Base-by-base conservation (phyloP, 2,797 vertebrate species). In the Myotis daubentonii region DNA sequence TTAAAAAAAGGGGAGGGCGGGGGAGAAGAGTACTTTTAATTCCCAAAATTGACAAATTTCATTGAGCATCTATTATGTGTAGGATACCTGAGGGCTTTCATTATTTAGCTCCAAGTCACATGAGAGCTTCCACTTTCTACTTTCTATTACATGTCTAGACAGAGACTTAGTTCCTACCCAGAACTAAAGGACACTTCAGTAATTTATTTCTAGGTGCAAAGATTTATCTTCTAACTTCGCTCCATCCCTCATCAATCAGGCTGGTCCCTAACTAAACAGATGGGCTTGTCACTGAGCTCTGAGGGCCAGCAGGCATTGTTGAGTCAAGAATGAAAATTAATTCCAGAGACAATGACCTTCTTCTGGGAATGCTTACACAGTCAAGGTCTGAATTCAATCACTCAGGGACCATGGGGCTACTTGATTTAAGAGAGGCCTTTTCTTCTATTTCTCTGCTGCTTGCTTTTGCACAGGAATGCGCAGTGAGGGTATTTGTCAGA, bases 251-350 rank as follows among this genome's bases (percentile, higher is more conserved):
- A 95, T 97, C 94, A 93, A 88, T 96, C 97, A 95, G 70, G 74
- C 12, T 60, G 78, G 87, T 65, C 51, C 75, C 92, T 90, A 90
- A 88, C 87, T 94, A 93, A 96, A 95, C 55, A 94, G 90, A 96
- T 94, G 82, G 82, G 82, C 72, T 96, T 95, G 90, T 94, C 71
- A 95, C 84, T 66, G 68, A 93, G 65, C 28, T 87, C 74, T 90
- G 92, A 93, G 12, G 55, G 95, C 85, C 82, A 95, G 44, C 82
- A 93, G 85, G 74, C 82, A 89, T 86, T 95, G 94, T 89, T 86
- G 93, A 95, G 88, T 87, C 93, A 94, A 89, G 82, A 95, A 94
- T 94, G 92, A 96, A 97, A 97, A 97, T 97, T 95, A 96, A 96
- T 96, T 95, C 75, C 15, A 6, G 72, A 96, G 92, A 96, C 96